Conservation (phyloP, 2,113 vertebrate species). For the Rhabdomys dilectus region DNA sequence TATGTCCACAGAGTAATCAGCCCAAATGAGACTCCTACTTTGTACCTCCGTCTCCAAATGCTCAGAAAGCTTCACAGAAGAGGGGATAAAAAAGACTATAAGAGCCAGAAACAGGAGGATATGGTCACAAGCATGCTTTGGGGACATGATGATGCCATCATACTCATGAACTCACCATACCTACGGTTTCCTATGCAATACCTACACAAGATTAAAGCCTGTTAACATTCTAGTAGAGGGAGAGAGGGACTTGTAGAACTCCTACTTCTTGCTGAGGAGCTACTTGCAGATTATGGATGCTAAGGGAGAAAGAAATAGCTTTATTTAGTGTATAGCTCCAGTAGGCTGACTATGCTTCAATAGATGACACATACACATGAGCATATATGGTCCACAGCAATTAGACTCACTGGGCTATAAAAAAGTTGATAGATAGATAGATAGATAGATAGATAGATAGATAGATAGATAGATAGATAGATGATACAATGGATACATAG, state of each 20-base stretch:
- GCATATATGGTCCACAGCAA: not conserved
- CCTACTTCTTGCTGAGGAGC: not conserved
- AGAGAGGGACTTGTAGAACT: not conserved
- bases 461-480: too few species aligned
- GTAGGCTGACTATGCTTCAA: too few species aligned
- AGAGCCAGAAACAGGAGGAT: not conserved
- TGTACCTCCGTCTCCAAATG: not conserved
- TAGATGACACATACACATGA: not conserved
- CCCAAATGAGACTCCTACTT: not conserved
- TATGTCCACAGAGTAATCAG: too few species aligned
- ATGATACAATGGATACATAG: too few species aligned
- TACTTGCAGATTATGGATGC: too few species aligned
- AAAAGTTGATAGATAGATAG: not conserved
- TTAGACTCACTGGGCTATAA: not conserved
- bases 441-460: too few species aligned
- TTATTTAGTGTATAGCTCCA: too few species aligned
- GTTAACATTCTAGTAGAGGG: not conserved
- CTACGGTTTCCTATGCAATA: too few species aligned
- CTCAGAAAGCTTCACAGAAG: not conserved
- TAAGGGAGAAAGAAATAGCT: not conserved
- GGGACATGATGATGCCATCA: not conserved
- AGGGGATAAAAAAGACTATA: not conserved
- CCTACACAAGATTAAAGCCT: not conserved
- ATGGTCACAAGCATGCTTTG: not conserved
- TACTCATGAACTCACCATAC: not conserved